A percentile compares a stretch with the other conserved stretches of the same genome.
These are phyloP conservation scores for Helarctos malayanus DNA, from an alignment of 2,797 vertebrate genomes.

Conservation along the genomic window DNA sequence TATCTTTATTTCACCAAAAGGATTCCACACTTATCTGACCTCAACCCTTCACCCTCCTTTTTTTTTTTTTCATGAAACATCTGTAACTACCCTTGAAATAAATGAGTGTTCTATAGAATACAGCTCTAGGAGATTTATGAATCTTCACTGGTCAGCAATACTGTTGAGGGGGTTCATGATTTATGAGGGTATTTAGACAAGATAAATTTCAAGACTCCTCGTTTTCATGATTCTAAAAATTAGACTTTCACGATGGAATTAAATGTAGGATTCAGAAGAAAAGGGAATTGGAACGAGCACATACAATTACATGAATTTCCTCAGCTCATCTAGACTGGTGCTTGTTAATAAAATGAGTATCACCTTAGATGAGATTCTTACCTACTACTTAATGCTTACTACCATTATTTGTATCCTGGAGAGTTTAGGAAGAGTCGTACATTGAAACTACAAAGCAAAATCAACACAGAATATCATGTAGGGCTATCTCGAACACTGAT, in stretches of 20 bases:
- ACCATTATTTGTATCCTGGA: neutral
- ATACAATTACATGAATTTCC: neutral
- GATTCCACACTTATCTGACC: neutral
- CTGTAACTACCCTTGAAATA: neutral
- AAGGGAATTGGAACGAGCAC: neutral
- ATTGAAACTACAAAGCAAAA: conserved; percentile 36
- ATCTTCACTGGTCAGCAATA: neutral
- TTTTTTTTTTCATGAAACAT: neutral
- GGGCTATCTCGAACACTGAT: neutral
- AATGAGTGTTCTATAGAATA: neutral
- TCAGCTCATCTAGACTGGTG: neutral
- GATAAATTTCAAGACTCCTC: neutral
- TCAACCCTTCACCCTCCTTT: neutral
- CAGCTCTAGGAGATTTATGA: neutral
- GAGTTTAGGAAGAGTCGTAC: neutral
- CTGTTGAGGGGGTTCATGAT: neutral
- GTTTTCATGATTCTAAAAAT: conserved; percentile 36
- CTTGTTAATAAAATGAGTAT: conserved; percentile 14
- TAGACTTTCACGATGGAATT: neutral
- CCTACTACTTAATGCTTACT: neutral
- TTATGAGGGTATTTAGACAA: conserved; percentile 13
- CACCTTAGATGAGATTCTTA: conserved; percentile 9
- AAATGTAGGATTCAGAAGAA: conserved; percentile 10
- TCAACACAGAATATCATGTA: neutral
- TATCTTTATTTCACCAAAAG: neutral